Conservation (phyloP, 2,113 vertebrate genomes). For the Tetrao urogallus region DNA sequence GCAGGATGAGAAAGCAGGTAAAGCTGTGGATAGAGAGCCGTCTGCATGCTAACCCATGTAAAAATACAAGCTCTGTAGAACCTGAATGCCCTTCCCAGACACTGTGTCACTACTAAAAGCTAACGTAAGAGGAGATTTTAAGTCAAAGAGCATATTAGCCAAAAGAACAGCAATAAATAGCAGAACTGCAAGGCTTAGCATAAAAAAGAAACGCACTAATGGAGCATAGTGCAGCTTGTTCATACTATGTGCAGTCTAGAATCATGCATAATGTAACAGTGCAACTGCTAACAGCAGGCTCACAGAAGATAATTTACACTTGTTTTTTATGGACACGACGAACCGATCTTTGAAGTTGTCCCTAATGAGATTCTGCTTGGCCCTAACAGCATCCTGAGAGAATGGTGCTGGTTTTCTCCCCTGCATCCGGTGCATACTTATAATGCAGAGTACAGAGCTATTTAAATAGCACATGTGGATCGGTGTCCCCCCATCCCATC, state of each 20-base stretch:
- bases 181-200: slow-evolving; percentile 65
- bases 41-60: not conserved
- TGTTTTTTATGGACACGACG: slow-evolving; percentile 83
- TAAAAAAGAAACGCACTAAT: slow-evolving; percentile 64
- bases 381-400: slow-evolving; percentile 83
- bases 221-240: slow-evolving; percentile 37
- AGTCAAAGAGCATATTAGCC: slow-evolving; percentile 56
- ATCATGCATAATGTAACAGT: slow-evolving; percentile 85
- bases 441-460: slow-evolving; percentile 69
- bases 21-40: not conserved
- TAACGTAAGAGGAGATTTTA: slow-evolving; percentile 51
- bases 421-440: slow-evolving; percentile 77
- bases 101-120: slow-evolving; percentile 49
- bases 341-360: slow-evolving; percentile 85
- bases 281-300: slow-evolving; percentile 82
- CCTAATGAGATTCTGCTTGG: slow-evolving; percentile 85
- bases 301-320: slow-evolving; percentile 86
- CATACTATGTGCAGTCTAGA: slow-evolving; percentile 62
- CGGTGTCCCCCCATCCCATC: slow-evolving; percentile 9
- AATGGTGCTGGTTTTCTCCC: slow-evolving; percentile 74
- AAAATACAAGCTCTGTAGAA: slow-evolving; percentile 13
- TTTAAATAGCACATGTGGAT: slow-evolving; percentile 69
- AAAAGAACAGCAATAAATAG: slow-evolving; percentile 69
- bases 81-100: slow-evolving; percentile 34
- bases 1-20: slow-evolving; percentile 2